Percentiles rank a stretch among this genome's conserved stretches.
Conservation (phyloP, 2,888 invertebrate genomes). For the Apeira syringaria region DNA sequence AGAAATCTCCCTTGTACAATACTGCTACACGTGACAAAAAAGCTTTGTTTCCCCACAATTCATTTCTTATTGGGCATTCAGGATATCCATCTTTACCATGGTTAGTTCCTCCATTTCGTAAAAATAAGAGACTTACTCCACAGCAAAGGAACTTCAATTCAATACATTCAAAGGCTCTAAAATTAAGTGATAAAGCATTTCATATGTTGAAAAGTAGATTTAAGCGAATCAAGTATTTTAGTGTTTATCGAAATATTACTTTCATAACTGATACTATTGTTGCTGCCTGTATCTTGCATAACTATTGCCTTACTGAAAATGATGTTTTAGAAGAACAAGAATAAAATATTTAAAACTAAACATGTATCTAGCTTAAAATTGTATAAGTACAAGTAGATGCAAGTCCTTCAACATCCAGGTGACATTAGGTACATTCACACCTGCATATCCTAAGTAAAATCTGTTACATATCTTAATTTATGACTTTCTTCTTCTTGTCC, state of each 20-base stretch:
- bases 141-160: conserved; percentile 59
- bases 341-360: conserved; percentile 20
- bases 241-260: conserved; percentile 58
- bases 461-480: no score
- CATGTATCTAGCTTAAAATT: no score
- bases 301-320: conserved; percentile 59
- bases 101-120: conserved; percentile 60
- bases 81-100: conserved; percentile 59
- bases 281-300: conserved; percentile 63
- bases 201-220: conserved; percentile 54
- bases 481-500: no score
- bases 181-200: conserved; percentile 58
- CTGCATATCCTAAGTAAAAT: no score
- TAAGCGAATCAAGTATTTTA: conserved; percentile 53
- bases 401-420: no score
- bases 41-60: conserved; percentile 53
- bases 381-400: no score
- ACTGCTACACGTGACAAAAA: conserved; percentile 51
- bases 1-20: conserved; percentile 56
- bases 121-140: conserved; percentile 55
- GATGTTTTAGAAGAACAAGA: conserved; percentile 2
- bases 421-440: no score
- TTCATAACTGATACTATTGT: conserved; percentile 63
- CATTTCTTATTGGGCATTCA: conserved; percentile 59
- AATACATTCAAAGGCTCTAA: conserved; percentile 51